These are phyloP conservation scores for Acheta domesticus DNA, from an alignment of 2,888 invertebrate species.

Conservation along the genomic window DNA sequence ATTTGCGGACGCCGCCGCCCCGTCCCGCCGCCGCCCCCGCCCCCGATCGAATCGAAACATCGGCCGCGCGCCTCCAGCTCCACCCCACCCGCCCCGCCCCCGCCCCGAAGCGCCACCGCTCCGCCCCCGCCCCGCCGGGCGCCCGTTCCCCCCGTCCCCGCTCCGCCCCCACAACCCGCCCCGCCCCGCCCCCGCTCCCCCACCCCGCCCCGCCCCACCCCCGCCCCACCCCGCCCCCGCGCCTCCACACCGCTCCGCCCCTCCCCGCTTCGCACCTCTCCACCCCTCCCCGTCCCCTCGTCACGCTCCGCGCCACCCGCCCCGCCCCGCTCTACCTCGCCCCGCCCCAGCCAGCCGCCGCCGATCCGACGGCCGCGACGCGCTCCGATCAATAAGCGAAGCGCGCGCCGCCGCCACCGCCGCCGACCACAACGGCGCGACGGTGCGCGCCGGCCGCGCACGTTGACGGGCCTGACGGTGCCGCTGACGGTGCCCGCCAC, in stretches of 20 bases:
- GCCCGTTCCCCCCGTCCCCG: too few species aligned
- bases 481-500: too few species aligned
- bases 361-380: not conserved
- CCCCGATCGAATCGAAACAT: constrained; percentile 18
- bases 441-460: too few species aligned
- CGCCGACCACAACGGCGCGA: too few species aligned
- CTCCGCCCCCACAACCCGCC: not conserved
- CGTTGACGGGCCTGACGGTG: too few species aligned
- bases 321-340: too few species aligned
- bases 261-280: not conserved
- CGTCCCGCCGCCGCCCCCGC: not conserved
- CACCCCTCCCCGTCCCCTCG: too few species aligned
- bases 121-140: not conserved
- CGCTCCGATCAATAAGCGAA: not conserved
- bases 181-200: not conserved
- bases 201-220: not conserved
- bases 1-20: not conserved
- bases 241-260: not conserved
- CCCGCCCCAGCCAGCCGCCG: not conserved
- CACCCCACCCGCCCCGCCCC: not conserved
- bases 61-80: constrained; percentile 5
- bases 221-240: not conserved
- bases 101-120: not conserved
- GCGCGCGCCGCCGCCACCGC: not conserved
- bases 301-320: not conserved